Base-by-base conservation (phyloP, 2,888 invertebrate genomes). In the Drosophila gaucha region DNA sequence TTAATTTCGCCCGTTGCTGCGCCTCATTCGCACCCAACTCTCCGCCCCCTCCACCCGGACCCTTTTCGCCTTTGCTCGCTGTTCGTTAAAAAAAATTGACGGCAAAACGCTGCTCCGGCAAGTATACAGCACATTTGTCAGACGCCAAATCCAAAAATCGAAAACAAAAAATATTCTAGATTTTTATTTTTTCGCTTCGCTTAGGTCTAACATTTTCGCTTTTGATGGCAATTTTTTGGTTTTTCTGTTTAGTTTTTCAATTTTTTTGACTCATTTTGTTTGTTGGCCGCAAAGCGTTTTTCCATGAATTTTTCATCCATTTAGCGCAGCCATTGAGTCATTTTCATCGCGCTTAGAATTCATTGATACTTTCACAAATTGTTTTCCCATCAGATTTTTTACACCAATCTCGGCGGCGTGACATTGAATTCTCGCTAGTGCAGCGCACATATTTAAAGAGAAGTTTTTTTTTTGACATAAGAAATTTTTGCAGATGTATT, bases 321-420 rank as follows among this genome's bases (percentile, higher is more conserved):
- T 85, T 80, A 86, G 72, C 68, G 72, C 18, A 50, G 63, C 66
- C 57, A 82, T 80, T 78, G 67, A 86, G 75, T 73, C 70, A 85
- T 87, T 85, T 85, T 78, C 86, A 60, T 65, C 56, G 73, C 67
- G 83, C 66, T 82, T 82, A 87, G 82, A 87, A 82, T 82, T 87
- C 82, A 85, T 75, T 85, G 87, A 82, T 85, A 78, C 76, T 75
- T 82, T 85, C 60, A 51, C 66, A 74, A 80, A 85, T 80, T 78
- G 70, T 80, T 56, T 67, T 79, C 41, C 56, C 49, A 64, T 26
- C 57, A 38, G 46, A 43, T 52, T 60, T 67, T 56, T 58, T 22
- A 54, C 38, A 26, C 9, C 28, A 54, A 72, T 59, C 46, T 50
- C 18, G 14, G 10, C 43, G 38, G 26, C 43, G 38, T 80, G 80